phyloP scores from a whole-genome alignment of 2,113 vertebrate species.

The Bubo scandiacus region DNA sequence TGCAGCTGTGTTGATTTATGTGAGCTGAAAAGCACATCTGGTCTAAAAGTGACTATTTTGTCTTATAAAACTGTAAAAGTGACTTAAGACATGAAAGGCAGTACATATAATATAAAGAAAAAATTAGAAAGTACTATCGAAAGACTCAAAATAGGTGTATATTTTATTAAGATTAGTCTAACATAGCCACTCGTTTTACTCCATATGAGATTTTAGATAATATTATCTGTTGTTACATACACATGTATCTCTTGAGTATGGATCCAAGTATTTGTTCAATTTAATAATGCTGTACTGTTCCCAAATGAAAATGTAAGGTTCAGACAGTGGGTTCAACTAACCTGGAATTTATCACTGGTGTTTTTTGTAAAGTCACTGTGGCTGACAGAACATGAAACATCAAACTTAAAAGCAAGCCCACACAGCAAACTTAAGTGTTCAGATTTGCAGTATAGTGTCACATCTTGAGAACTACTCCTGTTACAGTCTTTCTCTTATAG shows the following conservation, averaged over 20 bases:
- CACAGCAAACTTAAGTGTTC: neutral
- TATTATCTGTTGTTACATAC: neutral
- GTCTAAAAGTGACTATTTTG: constrained; percentile 2
- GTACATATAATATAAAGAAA: neutral
- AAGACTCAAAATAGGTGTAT: neutral
- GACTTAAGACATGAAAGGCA: neutral
- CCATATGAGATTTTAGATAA: neutral
- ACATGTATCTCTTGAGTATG: neutral
- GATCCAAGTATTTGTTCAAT: neutral
- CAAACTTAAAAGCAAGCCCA: constrained; percentile 12
- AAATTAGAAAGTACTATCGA: neutral
- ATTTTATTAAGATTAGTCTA: constrained; percentile 3
- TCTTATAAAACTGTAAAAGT: neutral
- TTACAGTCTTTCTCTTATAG: neutral
- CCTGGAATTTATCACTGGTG: neutral
- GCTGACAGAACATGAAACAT: constrained; percentile 29
- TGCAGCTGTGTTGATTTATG: constrained; percentile 28
- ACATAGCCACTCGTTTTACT: neutral
- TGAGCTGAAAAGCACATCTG: neutral
- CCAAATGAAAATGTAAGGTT: constrained; percentile 6
- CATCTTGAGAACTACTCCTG: neutral
- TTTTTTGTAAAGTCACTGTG: neutral
- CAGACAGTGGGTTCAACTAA: neutral
- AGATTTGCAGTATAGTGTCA: neutral
- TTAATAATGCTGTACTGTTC: neutral